Percentiles rank a stretch among this genome's conserved stretches.
Conservation (phyloP, 2,113 vertebrate species). For the Columba janthina region DNA sequence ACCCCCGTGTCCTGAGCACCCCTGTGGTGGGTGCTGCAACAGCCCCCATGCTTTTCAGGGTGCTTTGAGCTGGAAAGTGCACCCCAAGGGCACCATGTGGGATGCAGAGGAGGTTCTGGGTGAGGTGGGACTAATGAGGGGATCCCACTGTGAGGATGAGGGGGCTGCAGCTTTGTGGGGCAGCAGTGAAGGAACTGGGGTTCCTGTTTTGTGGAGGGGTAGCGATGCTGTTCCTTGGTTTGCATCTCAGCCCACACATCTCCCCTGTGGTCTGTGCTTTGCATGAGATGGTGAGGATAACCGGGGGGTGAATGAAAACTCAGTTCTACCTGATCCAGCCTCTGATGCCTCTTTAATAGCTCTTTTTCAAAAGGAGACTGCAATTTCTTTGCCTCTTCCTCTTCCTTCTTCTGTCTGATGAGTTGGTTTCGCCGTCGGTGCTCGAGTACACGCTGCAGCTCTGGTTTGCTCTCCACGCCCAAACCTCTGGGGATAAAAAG, state of each 20-base stretch:
- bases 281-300: neutral
- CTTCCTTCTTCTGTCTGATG: constrained; percentile 86
- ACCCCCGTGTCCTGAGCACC: neutral
- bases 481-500: constrained; percentile 69
- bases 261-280: neutral
- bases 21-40: neutral
- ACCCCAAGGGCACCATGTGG: neutral
- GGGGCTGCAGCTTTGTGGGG: neutral
- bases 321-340: constrained; percentile 86
- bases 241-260: neutral
- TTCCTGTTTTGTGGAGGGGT: neutral
- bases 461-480: constrained; percentile 85
- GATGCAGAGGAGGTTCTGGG: neutral
- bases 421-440: constrained; percentile 89
- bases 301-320: neutral
- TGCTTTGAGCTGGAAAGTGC: neutral
- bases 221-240: neutral
- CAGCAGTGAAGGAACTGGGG: neutral
- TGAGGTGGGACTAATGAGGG: rapidly evolving
- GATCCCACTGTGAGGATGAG: neutral
- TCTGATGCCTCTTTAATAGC: constrained; percentile 87
- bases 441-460: constrained; percentile 92
- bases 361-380: constrained; percentile 93
- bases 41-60: neutral
- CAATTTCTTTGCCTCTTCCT: constrained; percentile 87